Base-by-base conservation (phyloP, 2,797 vertebrate genomes). In the Microtus agrestis region DNA sequence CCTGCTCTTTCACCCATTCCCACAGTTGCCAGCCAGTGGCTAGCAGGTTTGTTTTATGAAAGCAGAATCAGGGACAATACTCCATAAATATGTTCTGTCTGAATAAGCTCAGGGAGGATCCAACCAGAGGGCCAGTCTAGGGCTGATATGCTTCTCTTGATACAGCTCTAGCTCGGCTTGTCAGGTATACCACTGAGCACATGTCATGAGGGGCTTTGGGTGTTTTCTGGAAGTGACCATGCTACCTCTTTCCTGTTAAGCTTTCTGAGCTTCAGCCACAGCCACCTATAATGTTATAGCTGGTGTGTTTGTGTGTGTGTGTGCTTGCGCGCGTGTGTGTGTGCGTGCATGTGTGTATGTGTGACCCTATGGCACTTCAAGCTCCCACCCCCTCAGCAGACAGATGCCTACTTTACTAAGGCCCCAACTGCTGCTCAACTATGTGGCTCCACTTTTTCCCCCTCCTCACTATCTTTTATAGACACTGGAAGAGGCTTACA, bases 61-160 rank as follows among this genome's bases (percentile, higher is more conserved):
- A 56, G 51, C 21, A 69, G 17, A 88, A 23, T 43, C 40, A 76
- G 73, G 86, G 29, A 7, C 29, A 21, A 84, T 56, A 37, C 46
- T 96, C 94, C 76, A 48, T 29, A 90, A 91, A 25, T 51, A 65
- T 51, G 19, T 82, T 81, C 63, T 48, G 25, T 37, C 31, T 19
- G n/a, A 89, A 91, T 34, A 88, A 87, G 61, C 19, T 2, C 23
- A 46, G 34, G 51, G 19, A 31, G 19, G 87, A 79, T 86, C 67
- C 54, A 84, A 59, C 69, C n/a, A 48, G 65, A 12, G 8, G 1
- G 43, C 77, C 71, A 73, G 9, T n/a, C 69, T 71, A 17, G 5
- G n/a, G 56, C 8, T 21, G n/a, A 8, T n/a, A 5, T 4, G 27
- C 40, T 25, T 2, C 7, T 8, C 65, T 40, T 65, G 69, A 25